Conservation (phyloP, 2,888 invertebrate genomes). For the Sesamia inferens region DNA sequence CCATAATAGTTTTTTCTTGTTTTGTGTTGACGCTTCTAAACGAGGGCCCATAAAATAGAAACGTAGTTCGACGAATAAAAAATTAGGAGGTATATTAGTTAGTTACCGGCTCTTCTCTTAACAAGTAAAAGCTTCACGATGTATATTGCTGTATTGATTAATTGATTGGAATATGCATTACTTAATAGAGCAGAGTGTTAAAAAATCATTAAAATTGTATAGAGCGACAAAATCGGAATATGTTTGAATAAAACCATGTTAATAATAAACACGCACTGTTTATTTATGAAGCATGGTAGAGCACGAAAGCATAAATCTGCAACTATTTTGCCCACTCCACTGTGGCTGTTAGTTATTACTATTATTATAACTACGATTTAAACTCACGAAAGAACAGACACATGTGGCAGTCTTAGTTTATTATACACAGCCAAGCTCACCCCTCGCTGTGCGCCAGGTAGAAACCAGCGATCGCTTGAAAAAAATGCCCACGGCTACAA, state of each 20-base stretch:
- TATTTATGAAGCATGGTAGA: conserved; percentile 8
- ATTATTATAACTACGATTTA: conserved; percentile 57
- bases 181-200: not conserved
- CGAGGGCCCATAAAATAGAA: conserved; percentile 87
- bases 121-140: conserved; percentile 16
- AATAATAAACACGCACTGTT: not conserved
- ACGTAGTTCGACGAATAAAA: conserved; percentile 76
- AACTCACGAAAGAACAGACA: conserved; percentile 66
- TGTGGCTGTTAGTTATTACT: conserved; percentile 32
- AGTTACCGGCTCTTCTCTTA: conserved; percentile 34
- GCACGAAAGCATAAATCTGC: not conserved
- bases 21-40: conserved; percentile 86
- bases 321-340: not conserved
- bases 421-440: conserved; percentile 64
- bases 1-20: conserved; percentile 79
- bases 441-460: conserved; percentile 80
- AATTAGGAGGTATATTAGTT: conserved; percentile 59
- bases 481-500: conserved; percentile 61
- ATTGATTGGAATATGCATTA: conserved; percentile 4
- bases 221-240: not conserved
- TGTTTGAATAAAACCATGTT: conserved; percentile 14
- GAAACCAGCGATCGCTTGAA: conserved; percentile 47
- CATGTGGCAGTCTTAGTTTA: conserved; percentile 74
- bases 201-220: not conserved
- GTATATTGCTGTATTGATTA: conserved; percentile 9